These are phyloP conservation scores for Delphinapterus leucas DNA, from an alignment of 2,113 vertebrate species.

Conservation along the genomic window DNA sequence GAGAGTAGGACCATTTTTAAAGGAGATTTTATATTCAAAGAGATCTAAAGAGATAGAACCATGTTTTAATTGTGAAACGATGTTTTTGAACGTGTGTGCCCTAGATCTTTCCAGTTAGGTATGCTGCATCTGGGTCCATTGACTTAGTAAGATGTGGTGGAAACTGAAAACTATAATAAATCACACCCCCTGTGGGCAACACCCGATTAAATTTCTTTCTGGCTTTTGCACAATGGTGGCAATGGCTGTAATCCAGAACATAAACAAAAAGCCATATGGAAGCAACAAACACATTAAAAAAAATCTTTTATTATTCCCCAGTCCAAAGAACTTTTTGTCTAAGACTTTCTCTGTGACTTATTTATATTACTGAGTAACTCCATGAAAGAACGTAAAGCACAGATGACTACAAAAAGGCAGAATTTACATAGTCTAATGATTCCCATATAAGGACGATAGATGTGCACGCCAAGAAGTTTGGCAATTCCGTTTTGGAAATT, in stretches of 20 bases:
- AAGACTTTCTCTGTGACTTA: conserved; percentile 39
- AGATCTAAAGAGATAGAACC: background rate
- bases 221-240: conserved; percentile 56
- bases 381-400: conserved; percentile 46
- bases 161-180: conserved; percentile 57
- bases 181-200: conserved; percentile 12
- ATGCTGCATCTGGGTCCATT: background rate
- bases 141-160: background rate
- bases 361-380: conserved; percentile 61
- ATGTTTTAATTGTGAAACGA: background rate
- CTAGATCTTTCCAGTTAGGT: background rate
- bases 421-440: conserved; percentile 57
- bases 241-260: conserved; percentile 62
- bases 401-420: conserved; percentile 35
- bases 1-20: background rate
- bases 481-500: conserved; percentile 45
- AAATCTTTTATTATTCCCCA: conserved; percentile 41
- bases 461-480: conserved; percentile 35
- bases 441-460: conserved; percentile 34
- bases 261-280: conserved; percentile 72
- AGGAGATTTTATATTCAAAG: conserved; percentile 26
- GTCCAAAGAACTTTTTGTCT: conserved; percentile 58
- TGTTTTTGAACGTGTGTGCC: background rate
- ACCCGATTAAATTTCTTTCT: conserved; percentile 61
- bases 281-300: conserved; percentile 60